These are phyloP conservation scores for Hylaeus anthracinus DNA, from an alignment of 1,140 invertebrate species.

Conservation along the genomic window DNA sequence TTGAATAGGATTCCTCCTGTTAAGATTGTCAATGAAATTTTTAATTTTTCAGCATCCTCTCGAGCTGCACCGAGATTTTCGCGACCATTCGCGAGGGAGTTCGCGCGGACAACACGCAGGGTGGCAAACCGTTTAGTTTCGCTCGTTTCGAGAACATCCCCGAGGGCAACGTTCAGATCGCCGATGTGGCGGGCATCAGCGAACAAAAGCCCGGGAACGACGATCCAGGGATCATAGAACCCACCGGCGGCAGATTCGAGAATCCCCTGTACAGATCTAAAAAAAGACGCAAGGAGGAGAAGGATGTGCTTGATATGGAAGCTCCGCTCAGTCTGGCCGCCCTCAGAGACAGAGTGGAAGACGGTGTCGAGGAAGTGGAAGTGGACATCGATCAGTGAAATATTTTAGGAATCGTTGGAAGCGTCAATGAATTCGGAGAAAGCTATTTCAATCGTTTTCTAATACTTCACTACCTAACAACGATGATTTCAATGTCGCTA, in stretches of 20 bases:
- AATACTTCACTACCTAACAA: too few relatives aligned
- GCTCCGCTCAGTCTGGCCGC: slow-evolving; percentile 63
- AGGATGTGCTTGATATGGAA: slow-evolving; percentile 59
- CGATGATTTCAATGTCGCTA: too few relatives aligned
- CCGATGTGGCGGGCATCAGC: slow-evolving; percentile 53
- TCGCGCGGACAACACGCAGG: slow-evolving; percentile 41
- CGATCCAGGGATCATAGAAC: slow-evolving; percentile 8
- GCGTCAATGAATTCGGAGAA: too few relatives aligned
- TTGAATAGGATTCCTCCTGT: too few relatives aligned
- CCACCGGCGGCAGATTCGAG: slow-evolving; percentile 70
- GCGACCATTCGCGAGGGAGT: slow-evolving; percentile 58
- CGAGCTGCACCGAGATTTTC: slow-evolving; percentile 62
- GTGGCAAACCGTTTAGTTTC: slow-evolving; percentile 66
- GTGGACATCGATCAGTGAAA: slow-evolving; percentile 64
- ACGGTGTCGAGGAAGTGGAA: slow-evolving; percentile 62
- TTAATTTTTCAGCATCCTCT: slow-evolving; percentile 60
- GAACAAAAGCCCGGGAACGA: slow-evolving; percentile 54
- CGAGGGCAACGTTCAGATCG: slow-evolving; percentile 73
- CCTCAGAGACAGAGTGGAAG: slow-evolving; percentile 50
- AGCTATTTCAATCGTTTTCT: too few relatives aligned
- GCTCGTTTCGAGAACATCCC: slow-evolving; percentile 77
- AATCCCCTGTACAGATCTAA: slow-evolving; percentile 76
- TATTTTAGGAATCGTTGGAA: too few relatives aligned
- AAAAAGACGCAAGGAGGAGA: slow-evolving; percentile 43
- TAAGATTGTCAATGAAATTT: neutral